Percentiles rank a stretch among this genome's conserved stretches.
Conservation (phyloP, 2,113 vertebrate species). For the Semicossyphus pulcher region DNA sequence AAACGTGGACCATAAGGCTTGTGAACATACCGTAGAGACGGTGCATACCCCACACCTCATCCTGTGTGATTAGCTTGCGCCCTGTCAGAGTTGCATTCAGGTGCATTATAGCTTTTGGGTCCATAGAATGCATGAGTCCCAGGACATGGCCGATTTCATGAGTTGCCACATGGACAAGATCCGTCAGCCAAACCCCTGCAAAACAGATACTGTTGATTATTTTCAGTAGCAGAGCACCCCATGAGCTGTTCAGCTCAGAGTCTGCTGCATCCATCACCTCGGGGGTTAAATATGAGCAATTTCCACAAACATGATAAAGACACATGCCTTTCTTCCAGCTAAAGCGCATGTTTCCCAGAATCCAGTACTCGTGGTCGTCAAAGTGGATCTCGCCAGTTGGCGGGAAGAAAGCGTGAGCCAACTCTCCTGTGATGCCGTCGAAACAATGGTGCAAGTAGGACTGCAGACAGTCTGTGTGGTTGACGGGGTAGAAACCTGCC, state of each 20-base stretch:
- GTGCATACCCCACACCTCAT: conserved; percentile 96
- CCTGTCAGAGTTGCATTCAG: conserved; percentile 94
- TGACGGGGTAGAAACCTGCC: conserved; percentile 94
- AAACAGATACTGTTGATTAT: conserved; percentile 36
- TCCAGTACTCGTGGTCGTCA: conserved; percentile 96
- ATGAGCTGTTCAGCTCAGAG: neutral
- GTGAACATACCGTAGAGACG: conserved; percentile 90
- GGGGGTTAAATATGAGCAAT: conserved; percentile 4
- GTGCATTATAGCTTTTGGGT: conserved; percentile 93
- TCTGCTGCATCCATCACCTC: conserved; percentile 9
- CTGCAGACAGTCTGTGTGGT: conserved; percentile 95
- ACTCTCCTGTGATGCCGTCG: conserved; percentile 94
- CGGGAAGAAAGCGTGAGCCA: conserved; percentile 97
- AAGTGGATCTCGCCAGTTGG: conserved; percentile 96
- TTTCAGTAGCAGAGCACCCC: neutral
- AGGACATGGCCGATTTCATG: conserved; percentile 96
- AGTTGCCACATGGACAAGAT: conserved; percentile 94
- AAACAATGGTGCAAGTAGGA: conserved; percentile 95
- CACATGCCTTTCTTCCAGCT: conserved; percentile 95
- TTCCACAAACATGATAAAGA: conserved; percentile 35
- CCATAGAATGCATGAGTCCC: conserved; percentile 96
- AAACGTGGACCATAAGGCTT: neutral
- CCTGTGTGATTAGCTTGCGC: conserved; percentile 91
- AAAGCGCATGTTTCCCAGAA: conserved; percentile 94
- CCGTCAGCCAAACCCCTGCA: conserved; percentile 95